These are phyloP conservation scores for Hassar affinis DNA, from an alignment of 2,113 vertebrate species.

Conservation along the genomic window DNA sequence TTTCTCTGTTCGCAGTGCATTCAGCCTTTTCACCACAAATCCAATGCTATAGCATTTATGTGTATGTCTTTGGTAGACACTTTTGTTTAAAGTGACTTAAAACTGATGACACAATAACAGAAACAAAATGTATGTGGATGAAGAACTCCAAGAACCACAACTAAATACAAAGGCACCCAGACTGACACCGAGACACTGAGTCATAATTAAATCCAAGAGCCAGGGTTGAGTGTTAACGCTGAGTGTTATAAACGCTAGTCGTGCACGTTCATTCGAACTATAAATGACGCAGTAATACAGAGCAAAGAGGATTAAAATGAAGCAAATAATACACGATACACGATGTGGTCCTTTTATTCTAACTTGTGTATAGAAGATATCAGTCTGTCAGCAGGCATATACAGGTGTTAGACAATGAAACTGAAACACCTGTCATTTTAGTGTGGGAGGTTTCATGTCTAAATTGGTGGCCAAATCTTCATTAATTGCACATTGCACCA, in stretches of 20 bases:
- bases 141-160: background rate
- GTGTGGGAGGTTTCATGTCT: too few species aligned
- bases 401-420: too few species aligned
- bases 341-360: background rate
- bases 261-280: background rate
- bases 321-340: background rate
- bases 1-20: background rate
- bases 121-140: background rate
- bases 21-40: background rate
- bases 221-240: background rate
- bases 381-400: background rate
- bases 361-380: background rate
- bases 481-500: too few species aligned
- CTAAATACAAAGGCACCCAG: background rate
- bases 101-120: background rate
- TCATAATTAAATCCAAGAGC: background rate
- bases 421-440: too few species aligned
- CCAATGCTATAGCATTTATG: background rate
- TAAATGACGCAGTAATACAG: background rate
- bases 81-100: background rate
- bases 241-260: background rate
- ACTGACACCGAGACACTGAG: background rate
- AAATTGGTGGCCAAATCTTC: too few species aligned
- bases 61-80: background rate
- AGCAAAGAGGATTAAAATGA: background rate